Conservation (phyloP, 1,140 invertebrate species). For the Philaenus spumarius region DNA sequence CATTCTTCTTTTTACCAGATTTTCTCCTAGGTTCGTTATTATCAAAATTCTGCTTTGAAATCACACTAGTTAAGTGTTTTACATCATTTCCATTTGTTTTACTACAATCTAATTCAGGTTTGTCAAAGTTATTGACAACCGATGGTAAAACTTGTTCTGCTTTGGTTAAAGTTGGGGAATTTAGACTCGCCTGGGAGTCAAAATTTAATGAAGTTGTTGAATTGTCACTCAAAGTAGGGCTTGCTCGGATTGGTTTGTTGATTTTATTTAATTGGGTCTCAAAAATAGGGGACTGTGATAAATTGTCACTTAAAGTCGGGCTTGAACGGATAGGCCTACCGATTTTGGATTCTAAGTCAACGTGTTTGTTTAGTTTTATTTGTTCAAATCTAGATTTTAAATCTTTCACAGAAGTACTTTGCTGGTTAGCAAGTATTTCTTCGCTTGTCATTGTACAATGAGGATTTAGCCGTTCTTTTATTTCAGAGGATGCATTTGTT, state of each 20-base stretch:
- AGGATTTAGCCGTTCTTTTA: constrained; percentile 2
- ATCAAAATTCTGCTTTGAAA: constrained; percentile 13
- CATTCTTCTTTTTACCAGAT: constrained; percentile 76
- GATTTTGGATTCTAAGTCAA: neutral
- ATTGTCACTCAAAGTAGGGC: neutral
- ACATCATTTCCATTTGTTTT: too few species aligned
- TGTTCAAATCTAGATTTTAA: constrained; percentile 78
- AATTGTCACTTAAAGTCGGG: neutral
- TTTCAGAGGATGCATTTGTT: constrained; percentile 3
- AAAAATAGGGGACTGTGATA: neutral
- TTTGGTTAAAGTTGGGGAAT: too few species aligned
- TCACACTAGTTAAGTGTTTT: too few species aligned
- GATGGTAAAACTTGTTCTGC: too few species aligned
- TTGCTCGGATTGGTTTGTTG: neutral
- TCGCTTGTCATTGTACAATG: neutral
- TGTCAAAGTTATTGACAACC: too few species aligned
- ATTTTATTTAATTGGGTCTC: neutral
- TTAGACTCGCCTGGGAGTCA: constrained; percentile 3
- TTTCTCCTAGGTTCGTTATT: constrained; percentile 38
- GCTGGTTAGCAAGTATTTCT: constrained; percentile 7
- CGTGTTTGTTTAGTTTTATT: constrained; percentile 38
- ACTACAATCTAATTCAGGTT: too few species aligned
- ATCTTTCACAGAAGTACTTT: constrained; percentile 52
- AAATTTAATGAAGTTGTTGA: neutral
- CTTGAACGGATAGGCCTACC: neutral